Evolutionary conservation across 2,797 vertebrate species (phyloP).

Genomic region (Argya squamiceps): DNA sequence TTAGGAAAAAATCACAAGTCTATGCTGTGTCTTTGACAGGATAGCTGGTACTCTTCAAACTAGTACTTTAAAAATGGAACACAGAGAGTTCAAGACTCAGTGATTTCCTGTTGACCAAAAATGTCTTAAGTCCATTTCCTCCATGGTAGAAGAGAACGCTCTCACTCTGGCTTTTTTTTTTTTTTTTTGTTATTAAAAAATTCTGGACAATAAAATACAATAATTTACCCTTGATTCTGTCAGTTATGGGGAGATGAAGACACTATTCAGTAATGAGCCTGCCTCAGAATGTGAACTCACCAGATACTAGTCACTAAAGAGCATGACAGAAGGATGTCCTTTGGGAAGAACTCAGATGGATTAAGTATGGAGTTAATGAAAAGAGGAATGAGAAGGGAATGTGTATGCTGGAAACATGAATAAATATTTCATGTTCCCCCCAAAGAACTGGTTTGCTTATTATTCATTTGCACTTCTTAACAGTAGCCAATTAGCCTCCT

Average conservation of each 20-base stretch:
- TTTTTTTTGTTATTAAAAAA: background rate
- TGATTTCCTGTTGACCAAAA: background rate
- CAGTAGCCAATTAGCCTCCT: background rate
- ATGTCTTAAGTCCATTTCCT: background rate
- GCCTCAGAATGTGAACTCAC: background rate
- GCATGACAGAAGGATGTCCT: background rate
- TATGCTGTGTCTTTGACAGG: background rate
- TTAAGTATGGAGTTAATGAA: background rate
- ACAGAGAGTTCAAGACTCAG: accelerated
- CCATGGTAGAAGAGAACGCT: background rate
- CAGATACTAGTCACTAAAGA: background rate
- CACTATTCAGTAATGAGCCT: background rate
- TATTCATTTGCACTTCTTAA: background rate
- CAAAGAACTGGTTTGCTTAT: background rate
- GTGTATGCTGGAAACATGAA: background rate
- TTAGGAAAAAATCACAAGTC: background rate
- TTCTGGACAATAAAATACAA: background rate
- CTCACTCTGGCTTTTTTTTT: background rate
- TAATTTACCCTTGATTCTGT: background rate
- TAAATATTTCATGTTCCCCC: background rate
- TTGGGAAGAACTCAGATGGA: background rate
- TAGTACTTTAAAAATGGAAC: background rate
- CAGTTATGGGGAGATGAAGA: background rate
- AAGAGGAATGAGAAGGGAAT: background rate
- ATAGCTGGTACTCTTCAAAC: background rate